These are phyloP conservation scores for Cotesia chilonis DNA, from an alignment of 1,140 invertebrate genomes.

Conservation along the genomic window DNA sequence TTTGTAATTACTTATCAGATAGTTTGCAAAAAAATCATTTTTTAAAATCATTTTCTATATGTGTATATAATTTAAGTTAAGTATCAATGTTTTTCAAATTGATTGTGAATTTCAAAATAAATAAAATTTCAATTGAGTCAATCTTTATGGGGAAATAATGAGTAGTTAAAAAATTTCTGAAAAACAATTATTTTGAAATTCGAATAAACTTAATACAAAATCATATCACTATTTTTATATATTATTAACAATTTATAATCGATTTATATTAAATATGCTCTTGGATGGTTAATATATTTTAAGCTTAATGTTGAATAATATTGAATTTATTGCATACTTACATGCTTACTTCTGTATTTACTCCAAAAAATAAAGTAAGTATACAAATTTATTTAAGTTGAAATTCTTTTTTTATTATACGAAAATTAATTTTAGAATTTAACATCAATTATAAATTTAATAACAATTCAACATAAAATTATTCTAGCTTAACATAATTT, in stretches of 20 bases:
- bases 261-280: neutral
- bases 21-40: neutral
- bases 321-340: neutral
- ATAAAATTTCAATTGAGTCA: neutral
- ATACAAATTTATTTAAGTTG: neutral
- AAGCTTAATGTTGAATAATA: neutral
- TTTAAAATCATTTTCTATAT: no score
- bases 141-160: no score
- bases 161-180: neutral
- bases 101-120: neutral
- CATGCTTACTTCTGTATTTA: neutral
- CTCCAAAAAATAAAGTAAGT: conserved; percentile 6
- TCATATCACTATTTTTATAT: neutral
- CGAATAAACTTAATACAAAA: neutral
- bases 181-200: neutral
- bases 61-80: no score
- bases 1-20: neutral
- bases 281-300: no score
- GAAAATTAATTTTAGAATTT: neutral
- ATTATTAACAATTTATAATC: conserved; percentile 1
- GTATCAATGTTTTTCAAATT: neutral
- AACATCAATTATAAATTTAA: no score
- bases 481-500: no score
- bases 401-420: neutral
- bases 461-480: no score